Percentiles rank a stretch among this genome's conserved stretches.
Conservation (phyloP, 1,140 invertebrate genomes). For the Dendrolimus kikuchii region DNA sequence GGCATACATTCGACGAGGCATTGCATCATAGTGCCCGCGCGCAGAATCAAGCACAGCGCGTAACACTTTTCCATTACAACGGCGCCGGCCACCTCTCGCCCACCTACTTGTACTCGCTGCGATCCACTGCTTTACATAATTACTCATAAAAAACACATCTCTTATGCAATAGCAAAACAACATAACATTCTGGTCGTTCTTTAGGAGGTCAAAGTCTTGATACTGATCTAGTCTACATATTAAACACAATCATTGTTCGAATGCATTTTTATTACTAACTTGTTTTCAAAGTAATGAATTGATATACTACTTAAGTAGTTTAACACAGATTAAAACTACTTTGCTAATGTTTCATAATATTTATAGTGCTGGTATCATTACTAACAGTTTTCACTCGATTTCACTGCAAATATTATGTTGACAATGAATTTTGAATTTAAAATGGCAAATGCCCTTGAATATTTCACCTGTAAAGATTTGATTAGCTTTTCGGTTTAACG, state of each 20-base stretch:
- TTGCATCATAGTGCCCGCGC: slow-evolving; percentile 45
- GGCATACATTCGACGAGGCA: slow-evolving; percentile 58
- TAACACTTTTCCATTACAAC: slow-evolving; percentile 66
- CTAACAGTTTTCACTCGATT: too few species aligned
- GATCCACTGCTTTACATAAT: slow-evolving; percentile 64
- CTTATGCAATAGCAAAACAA: slow-evolving; percentile 59
- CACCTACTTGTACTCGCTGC: slow-evolving; percentile 33
- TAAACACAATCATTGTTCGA: too few species aligned
- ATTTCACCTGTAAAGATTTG: too few species aligned
- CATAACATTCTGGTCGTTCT: slow-evolving; percentile 43
- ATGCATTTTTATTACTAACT: neutral
- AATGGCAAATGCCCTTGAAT: too few species aligned
- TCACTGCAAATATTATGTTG: too few species aligned
- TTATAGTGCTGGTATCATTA: too few species aligned
- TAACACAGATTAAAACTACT: too few species aligned
- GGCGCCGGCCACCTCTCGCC: slow-evolving; percentile 35
- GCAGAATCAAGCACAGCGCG: slow-evolving; percentile 51
- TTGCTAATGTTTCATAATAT: too few species aligned
- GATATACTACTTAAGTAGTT: too few species aligned
- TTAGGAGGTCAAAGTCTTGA: slow-evolving; percentile 16
- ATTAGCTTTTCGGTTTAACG: too few species aligned
- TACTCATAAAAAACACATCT: slow-evolving; percentile 54
- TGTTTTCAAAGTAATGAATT: too few species aligned
- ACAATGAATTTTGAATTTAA: too few species aligned
- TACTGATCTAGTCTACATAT: neutral